Base-by-base conservation (phyloP, 2,797 vertebrate genomes). In the Ptychobarbus kaznakovi region DNA sequence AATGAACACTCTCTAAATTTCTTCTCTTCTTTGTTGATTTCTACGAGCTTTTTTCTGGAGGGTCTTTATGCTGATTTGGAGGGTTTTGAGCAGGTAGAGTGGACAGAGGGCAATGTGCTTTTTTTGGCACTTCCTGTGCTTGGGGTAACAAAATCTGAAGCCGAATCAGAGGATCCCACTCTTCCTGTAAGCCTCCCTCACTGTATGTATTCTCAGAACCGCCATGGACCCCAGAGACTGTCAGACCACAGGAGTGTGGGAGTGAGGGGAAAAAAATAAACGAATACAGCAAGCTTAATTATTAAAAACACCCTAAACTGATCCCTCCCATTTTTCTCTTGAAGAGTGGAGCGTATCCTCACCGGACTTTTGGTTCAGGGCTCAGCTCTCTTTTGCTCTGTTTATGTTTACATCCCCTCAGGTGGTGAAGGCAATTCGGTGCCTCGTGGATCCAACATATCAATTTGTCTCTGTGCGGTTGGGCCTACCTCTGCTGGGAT, bases 231-330 rank as follows among this genome's bases (percentile, higher is more conserved):
- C 93, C 1, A 82, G 93, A 93, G 93, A 86, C 90, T 63, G 86
- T 87, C 87, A 93, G 88, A 92, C 94, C 94, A 95, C 94, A 92
- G 93, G 92, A 93, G 93, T 93, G 89, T 93, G 87, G 92, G 86
- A 49, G 65, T 86, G 89, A 87, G 74, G 87, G 88, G 91, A 82
- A 88, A 91, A 66, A 84, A 90, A 94, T 94, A 94, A 93, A 95
- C 93, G 94, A 91, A 94, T 91, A 89, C 86, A 91, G 90, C 46
- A 80, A 72, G 87, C 90, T 94, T 95, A 92, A 95, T 95, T 92
- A 94, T 94, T 94, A 91, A 95, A 94, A 90, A 92, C 92, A 91
- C 92, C 93, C 92, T 93, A 93, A 95, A 93, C 84, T 80, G 56
- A 88, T 85, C 84, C 86, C 82, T 83, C 86, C 79, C 78, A 68